phyloP scores from a whole-genome alignment of 2,888 invertebrate species.

The Rhamphomyia laevipes region DNA sequence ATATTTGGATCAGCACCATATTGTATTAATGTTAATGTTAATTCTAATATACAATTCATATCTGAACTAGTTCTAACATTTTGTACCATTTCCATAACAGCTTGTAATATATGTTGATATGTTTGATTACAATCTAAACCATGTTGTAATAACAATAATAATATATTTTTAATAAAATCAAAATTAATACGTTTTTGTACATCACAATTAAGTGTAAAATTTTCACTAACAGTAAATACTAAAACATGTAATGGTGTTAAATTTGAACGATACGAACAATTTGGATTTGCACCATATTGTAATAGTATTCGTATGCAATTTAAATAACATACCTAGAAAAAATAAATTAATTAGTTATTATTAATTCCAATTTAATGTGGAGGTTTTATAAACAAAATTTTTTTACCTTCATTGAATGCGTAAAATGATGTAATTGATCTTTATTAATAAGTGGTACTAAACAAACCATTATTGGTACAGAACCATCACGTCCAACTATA shows the following conservation, averaged over 20 bases:
- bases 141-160: constrained; percentile 51
- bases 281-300: constrained; percentile 60
- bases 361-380: no score
- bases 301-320: constrained; percentile 57
- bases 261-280: constrained; percentile 56
- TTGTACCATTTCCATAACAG: constrained; percentile 56
- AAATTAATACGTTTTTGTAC: constrained; percentile 54
- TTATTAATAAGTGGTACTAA: constrained; percentile 63
- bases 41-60: constrained; percentile 55
- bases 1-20: constrained; percentile 64
- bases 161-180: constrained; percentile 57
- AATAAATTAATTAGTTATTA: not conserved
- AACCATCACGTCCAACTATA: constrained; percentile 58
- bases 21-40: constrained; percentile 57
- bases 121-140: constrained; percentile 55
- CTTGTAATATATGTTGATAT: constrained; percentile 58
- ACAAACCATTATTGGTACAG: constrained; percentile 62
- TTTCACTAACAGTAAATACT: constrained; percentile 58
- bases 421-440: constrained; percentile 58
- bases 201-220: constrained; percentile 54
- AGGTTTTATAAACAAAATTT: no score
- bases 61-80: constrained; percentile 54
- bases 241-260: constrained; percentile 57
- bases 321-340: constrained; percentile 51
- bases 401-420: constrained; percentile 63